phyloP scores from a whole-genome alignment of 2,113 vertebrate species.

The Tragelaphus imberbis region DNA sequence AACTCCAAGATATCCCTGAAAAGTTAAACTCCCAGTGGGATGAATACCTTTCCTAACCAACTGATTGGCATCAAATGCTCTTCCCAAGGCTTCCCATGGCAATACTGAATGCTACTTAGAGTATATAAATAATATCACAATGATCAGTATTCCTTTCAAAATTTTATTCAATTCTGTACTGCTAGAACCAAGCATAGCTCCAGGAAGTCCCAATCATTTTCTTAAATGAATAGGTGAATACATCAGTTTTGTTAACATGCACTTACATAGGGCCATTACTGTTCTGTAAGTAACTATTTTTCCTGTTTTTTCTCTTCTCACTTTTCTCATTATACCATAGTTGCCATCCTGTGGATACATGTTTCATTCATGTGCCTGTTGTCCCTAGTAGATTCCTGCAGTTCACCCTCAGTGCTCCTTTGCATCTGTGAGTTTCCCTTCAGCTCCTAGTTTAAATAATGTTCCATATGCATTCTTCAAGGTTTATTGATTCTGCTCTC shows the following conservation, averaged over 20 bases:
- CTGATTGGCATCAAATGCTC: not conserved
- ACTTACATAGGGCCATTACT: not conserved
- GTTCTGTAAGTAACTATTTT: not conserved
- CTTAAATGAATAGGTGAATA: not conserved
- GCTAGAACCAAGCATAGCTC: not conserved
- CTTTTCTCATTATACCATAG: not conserved
- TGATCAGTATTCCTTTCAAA: not conserved
- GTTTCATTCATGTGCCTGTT: conserved; percentile 44
- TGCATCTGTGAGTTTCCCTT: conserved; percentile 55
- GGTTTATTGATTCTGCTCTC: conserved; percentile 63
- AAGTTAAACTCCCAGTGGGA: not conserved
- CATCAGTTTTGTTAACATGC: not conserved
- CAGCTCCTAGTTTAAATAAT: conserved; percentile 57
- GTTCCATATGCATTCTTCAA: conserved; percentile 67
- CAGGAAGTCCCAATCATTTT: not conserved
- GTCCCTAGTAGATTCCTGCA: conserved; percentile 24
- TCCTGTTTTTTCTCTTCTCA: not conserved
- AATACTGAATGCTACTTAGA: not conserved
- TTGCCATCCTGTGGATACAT: not conserved
- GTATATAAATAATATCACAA: not conserved
- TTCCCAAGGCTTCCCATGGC: not conserved
- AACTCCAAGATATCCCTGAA: not conserved
- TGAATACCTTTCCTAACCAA: not conserved
- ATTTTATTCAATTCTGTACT: not conserved
- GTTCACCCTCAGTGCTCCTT: not conserved